Evolutionary conservation across 2,888 invertebrate species (phyloP), one percentile per base, ranked within the genome.

Genomic region (Campoletis raptor): DNA sequence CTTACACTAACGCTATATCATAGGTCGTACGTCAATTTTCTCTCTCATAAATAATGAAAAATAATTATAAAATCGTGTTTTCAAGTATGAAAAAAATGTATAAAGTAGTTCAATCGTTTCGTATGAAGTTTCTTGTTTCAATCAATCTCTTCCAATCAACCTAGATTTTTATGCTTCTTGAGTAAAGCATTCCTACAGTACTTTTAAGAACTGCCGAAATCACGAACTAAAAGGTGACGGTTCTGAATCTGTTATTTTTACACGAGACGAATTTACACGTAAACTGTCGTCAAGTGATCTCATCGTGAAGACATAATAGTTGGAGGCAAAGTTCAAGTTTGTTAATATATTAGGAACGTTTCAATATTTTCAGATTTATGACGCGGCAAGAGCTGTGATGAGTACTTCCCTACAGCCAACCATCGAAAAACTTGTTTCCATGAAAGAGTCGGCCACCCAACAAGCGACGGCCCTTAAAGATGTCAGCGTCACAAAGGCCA

Each of bases 401-500:
- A 92, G 89, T 84, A 91, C 90, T 18, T 92, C 93, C 5, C 85
- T 94, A 2, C 94, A 94, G 48, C 94, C 94, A 15, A 94, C 94
- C 5, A 89, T 94, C 12, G 93, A 94, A 24, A 93, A 90, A 88
- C 88, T 96, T 12, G 93, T 93, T 81, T 94, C 94, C 9, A 95
- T 95, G 0, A 95, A 95, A 82, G 94, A 94, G 0, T 95, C 95
- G 0, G 96, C 96, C 0, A 95, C 96, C 86, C 95, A 96, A 88
- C 96, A 96, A 89, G 97, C 97, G 0, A 94, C 96, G 42, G 96
- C 96, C 0, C 94, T 97, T 21, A 97, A 96, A 93, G 97, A 97
- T 89, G 95, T 96, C 4, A 96, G 97, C 73, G 96, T 97, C 95
- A 95, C 96, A 73, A 97, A 97, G 92, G 97, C 97, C 36, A 97